Evolutionary conservation across 2,888 invertebrate genomes (phyloP).

Genomic region (Thymelicus sylvestris): DNA sequence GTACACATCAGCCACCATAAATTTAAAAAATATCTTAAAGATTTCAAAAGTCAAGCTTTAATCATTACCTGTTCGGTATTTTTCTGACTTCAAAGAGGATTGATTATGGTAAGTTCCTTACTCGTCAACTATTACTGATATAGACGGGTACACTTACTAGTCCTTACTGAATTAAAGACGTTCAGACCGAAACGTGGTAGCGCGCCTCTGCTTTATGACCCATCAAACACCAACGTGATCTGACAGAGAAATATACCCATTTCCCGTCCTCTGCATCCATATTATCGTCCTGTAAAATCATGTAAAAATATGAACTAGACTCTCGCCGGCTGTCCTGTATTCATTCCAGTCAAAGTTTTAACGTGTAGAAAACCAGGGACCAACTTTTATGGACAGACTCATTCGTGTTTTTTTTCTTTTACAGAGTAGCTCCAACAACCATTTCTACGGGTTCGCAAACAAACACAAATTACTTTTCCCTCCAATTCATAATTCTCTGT

Average conservation of each 20-base stretch:
- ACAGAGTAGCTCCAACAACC: no score
- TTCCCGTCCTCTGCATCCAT: background rate
- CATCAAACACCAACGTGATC: conserved; percentile 67
- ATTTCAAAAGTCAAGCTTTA: no score
- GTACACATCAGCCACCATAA: no score
- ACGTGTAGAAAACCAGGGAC: background rate
- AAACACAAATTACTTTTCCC: background rate
- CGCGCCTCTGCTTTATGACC: conserved; percentile 57
- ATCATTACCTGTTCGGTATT: no score
- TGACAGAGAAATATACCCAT: conserved; percentile 45
- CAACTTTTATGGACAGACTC: conserved; percentile 1
- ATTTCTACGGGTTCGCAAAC: background rate
- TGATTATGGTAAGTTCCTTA: no score
- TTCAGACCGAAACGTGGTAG: conserved; percentile 6
- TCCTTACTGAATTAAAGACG: background rate
- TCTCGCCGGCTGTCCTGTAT: background rate
- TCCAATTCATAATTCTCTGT: background rate
- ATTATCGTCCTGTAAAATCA: background rate
- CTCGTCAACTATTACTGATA: no score
- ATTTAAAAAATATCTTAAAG: no score
- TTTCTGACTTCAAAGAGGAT: no score
- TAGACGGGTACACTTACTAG: no score
- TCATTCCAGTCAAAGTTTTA: background rate
- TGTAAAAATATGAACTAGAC: background rate
- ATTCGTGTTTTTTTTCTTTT: background rate